phyloP scores from a whole-genome alignment of 2,797 vertebrate species.

The Lacerta bilineata region DNA sequence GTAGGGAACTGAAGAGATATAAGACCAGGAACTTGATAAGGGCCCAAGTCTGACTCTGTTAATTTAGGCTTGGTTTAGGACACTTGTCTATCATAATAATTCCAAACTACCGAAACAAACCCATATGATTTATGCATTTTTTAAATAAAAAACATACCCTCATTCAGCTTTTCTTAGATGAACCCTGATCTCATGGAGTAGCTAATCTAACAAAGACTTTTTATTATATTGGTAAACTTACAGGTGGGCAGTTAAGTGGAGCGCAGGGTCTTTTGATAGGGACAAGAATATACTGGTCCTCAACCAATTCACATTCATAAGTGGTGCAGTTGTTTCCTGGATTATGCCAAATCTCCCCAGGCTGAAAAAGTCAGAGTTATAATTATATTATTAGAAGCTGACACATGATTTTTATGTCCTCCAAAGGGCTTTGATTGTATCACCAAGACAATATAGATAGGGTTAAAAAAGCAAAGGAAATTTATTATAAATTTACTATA shows the following conservation, averaged over 20 bases:
- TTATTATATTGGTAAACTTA: constrained; percentile 63
- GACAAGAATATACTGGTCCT: constrained; percentile 57
- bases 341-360: constrained; percentile 66
- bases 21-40: not conserved
- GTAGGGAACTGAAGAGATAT: not conserved
- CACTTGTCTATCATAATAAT: not conserved
- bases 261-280: constrained; percentile 65
- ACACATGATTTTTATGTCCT: not conserved
- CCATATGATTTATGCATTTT: not conserved
- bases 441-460: not conserved
- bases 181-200: not conserved
- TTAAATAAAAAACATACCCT: not conserved
- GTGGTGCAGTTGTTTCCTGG: constrained; percentile 69
- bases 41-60: not conserved
- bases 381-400: constrained; percentile 36
- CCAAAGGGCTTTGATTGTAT: not conserved
- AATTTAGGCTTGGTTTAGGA: not conserved
- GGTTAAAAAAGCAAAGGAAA: not conserved
- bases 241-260: constrained; percentile 61
- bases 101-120: not conserved
- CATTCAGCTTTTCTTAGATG: not conserved
- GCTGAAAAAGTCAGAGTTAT: constrained; percentile 63
- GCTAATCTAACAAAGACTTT: not conserved
- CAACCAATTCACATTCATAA: constrained; percentile 71
- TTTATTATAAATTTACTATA: not conserved